Evolutionary conservation across 2,888 invertebrate species (phyloP).

Genomic region (Athalia circularis): DNA sequence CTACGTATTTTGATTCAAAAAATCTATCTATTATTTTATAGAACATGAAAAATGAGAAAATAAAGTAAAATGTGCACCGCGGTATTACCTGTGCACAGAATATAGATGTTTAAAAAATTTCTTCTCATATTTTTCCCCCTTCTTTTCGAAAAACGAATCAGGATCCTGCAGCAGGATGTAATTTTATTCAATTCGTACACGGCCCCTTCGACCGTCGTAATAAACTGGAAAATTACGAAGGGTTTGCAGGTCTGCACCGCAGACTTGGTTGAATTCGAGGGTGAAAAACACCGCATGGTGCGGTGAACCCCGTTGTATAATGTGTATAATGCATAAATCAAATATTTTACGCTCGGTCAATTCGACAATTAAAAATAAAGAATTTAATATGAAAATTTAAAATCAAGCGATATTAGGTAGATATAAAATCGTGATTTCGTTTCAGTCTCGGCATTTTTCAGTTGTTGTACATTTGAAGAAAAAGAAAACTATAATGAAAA

Average conservation of each 20-base stretch:
- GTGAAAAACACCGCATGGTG: constrained; percentile 24
- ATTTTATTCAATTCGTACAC: constrained; percentile 24
- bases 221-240: constrained; percentile 24
- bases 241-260: background rate
- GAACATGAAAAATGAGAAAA: too few species aligned
- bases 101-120: too few species aligned
- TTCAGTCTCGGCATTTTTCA: too few species aligned
- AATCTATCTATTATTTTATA: too few species aligned
- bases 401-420: background rate
- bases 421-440: too few species aligned
- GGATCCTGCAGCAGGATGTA: constrained; percentile 5
- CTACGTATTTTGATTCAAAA: too few species aligned
- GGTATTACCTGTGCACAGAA: too few species aligned
- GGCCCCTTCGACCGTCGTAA: constrained; percentile 11
- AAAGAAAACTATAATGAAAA: too few species aligned
- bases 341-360: constrained; percentile 7
- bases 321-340: constrained; percentile 22
- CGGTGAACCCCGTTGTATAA: background rate
- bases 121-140: background rate
- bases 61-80: too few species aligned
- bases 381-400: background rate
- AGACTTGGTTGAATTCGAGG: constrained; percentile 33
- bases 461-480: too few species aligned
- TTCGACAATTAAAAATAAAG: constrained; percentile 16
- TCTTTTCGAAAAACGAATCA: background rate